A percentile compares a stretch with the other conserved stretches of the same genome.
Conservation (phyloP, 1,140 invertebrate species). For the Antheraea mylitta region DNA sequence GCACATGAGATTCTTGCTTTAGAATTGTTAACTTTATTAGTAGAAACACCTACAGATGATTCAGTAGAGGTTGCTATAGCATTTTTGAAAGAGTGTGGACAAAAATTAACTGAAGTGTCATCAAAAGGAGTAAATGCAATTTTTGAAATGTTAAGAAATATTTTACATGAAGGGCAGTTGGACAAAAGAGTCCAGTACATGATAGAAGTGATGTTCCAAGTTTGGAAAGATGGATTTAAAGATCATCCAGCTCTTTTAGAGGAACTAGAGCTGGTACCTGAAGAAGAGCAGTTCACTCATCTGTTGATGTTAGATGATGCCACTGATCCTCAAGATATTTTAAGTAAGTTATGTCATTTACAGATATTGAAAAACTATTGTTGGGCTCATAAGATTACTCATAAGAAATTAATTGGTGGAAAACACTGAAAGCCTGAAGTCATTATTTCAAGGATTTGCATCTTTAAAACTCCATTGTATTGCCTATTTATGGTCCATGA, state of each 20-base stretch:
- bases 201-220: slow-evolving; percentile 99
- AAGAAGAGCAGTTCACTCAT: slow-evolving; percentile 98
- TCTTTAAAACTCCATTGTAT: no score
- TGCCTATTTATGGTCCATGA: no score
- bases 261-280: slow-evolving; percentile 97
- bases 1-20: slow-evolving; percentile 98
- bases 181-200: slow-evolving; percentile 98
- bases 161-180: slow-evolving; percentile 95
- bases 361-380: no score
- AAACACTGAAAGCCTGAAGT: no score
- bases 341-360: slow-evolving; percentile 84
- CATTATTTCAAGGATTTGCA: no score
- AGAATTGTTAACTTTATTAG: slow-evolving; percentile 95
- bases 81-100: slow-evolving; percentile 98
- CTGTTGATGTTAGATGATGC: slow-evolving; percentile 94
- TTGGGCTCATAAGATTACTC: no score
- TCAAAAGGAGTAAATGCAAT: slow-evolving; percentile 95
- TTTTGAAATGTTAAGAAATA: slow-evolving; percentile 96
- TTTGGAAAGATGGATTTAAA: slow-evolving; percentile 98
- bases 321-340: slow-evolving; percentile 89
- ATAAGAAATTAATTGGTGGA: no score
- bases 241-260: slow-evolving; percentile 93
- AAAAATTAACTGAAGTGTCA: slow-evolving; percentile 94
- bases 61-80: slow-evolving; percentile 98
- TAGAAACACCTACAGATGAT: slow-evolving; percentile 97